Evolutionary conservation across 2,888 invertebrate genomes (phyloP).

Genomic region (Eristalis intricaria): DNA sequence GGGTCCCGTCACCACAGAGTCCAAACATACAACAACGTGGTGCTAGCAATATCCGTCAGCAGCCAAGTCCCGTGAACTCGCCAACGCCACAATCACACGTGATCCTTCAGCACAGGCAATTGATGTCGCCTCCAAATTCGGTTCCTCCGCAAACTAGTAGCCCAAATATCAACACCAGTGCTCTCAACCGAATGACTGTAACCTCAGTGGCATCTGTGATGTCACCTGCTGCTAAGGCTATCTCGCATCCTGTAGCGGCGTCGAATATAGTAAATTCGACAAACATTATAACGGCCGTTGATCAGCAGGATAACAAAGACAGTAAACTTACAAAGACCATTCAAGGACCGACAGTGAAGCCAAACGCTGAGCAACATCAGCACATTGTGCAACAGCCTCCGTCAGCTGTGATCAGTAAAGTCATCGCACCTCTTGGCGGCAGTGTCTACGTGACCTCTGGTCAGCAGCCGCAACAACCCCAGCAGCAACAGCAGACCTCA

Average conservation of each 20-base stretch:
- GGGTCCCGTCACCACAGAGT: constrained; percentile 80
- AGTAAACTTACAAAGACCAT: constrained; percentile 40
- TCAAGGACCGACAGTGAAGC: constrained; percentile 47
- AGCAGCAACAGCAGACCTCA: constrained; percentile 74
- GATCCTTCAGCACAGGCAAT: constrained; percentile 67
- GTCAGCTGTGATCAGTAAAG: constrained; percentile 79
- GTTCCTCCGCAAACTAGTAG: constrained; percentile 49
- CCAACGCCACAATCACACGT: constrained; percentile 77
- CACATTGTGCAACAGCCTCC: constrained; percentile 74
- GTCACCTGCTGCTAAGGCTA: constrained; percentile 42
- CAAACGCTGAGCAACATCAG: constrained; percentile 47
- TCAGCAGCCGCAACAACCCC: constrained; percentile 76
- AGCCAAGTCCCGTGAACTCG: constrained; percentile 80
- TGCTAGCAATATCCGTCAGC: constrained; percentile 74
- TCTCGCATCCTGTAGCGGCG: constrained; percentile 46
- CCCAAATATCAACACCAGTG: constrained; percentile 14
- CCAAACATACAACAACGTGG: constrained; percentile 76
- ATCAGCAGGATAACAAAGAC: constrained; percentile 54
- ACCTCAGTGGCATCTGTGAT: constrained; percentile 57
- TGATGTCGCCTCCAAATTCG: constrained; percentile 64
- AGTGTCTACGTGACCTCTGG: constrained; percentile 73
- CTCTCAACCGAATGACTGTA: constrained; percentile 56
- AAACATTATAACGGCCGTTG: constrained; percentile 25
- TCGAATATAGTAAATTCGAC: constrained; percentile 50
- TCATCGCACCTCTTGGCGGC: constrained; percentile 72